phyloP scores from a whole-genome alignment of 2,888 invertebrate genomes.

The Toxonevra muliebris region DNA sequence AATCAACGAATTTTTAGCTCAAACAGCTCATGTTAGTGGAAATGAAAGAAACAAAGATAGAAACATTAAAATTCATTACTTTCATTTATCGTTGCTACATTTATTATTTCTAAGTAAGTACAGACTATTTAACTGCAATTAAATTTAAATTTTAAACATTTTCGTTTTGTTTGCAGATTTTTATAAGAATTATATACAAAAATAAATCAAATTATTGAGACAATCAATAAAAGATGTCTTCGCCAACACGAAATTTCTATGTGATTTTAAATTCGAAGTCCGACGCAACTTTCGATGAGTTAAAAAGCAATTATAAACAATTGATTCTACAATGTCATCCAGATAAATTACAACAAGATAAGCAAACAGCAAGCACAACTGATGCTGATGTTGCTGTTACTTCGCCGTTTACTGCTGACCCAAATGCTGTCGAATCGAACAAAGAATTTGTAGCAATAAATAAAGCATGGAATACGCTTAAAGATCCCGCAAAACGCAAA shows the following conservation, averaged over 20 bases:
- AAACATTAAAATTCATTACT: no score
- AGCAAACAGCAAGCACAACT: conserved; percentile 15
- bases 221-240: conserved; percentile 4
- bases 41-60: no score
- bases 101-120: no score
- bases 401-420: conserved; percentile 33
- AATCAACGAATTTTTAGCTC: no score
- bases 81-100: no score
- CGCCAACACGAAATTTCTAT: conserved; percentile 50
- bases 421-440: conserved; percentile 39
- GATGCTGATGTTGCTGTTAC: conserved; percentile 32
- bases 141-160: no score
- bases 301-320: conserved; percentile 62
- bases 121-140: no score
- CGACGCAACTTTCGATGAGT: conserved; percentile 54
- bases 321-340: conserved; percentile 64
- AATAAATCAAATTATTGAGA: no score
- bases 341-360: conserved; percentile 58
- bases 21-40: no score
- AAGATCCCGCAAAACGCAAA: conserved; percentile 70
- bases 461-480: conserved; percentile 77
- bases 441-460: conserved; percentile 68
- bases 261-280: conserved; percentile 54
- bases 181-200: no score
- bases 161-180: no score